A percentile compares a stretch with the other conserved stretches of the same genome.
phyloP scores from a whole-genome alignment of 2,888 invertebrate species.

The Smittia aterrima region DNA sequence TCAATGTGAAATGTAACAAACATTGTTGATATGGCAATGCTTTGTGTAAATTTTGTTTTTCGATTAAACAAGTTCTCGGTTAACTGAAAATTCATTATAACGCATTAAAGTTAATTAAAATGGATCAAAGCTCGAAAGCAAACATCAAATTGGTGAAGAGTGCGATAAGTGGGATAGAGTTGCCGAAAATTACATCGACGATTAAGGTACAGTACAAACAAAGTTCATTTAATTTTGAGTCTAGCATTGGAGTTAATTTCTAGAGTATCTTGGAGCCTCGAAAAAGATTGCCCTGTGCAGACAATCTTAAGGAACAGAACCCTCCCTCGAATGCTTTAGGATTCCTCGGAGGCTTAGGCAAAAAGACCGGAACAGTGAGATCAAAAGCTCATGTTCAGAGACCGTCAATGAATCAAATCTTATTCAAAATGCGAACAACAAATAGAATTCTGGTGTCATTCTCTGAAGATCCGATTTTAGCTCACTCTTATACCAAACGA shows the following conservation, averaged over 20 bases:
- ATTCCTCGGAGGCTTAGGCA: constrained; percentile 43
- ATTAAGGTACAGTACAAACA: background rate
- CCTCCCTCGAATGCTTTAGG: constrained; percentile 42
- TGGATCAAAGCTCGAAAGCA: background rate
- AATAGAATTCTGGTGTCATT: constrained; percentile 42
- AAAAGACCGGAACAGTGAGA: constrained; percentile 21
- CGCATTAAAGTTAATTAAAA: background rate
- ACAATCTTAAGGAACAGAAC: constrained; percentile 29
- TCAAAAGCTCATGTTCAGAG: constrained; percentile 43
- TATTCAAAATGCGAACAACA: constrained; percentile 42
- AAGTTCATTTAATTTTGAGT: background rate
- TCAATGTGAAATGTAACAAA: too few species aligned
- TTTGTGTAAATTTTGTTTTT: background rate
- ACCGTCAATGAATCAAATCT: constrained; percentile 41
- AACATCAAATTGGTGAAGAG: background rate
- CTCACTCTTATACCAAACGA: background rate
- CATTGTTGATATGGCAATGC: background rate
- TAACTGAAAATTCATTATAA: background rate
- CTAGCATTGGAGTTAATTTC: background rate
- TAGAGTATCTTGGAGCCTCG: constrained; percentile 18
- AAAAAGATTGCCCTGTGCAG: constrained; percentile 25
- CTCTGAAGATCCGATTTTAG: constrained; percentile 35
- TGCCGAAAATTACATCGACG: constrained; percentile 4
- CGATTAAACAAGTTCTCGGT: background rate
- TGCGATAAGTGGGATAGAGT: background rate